Conservation (phyloP, 2,888 invertebrate genomes). For the Phragmatobia fuliginosa region DNA sequence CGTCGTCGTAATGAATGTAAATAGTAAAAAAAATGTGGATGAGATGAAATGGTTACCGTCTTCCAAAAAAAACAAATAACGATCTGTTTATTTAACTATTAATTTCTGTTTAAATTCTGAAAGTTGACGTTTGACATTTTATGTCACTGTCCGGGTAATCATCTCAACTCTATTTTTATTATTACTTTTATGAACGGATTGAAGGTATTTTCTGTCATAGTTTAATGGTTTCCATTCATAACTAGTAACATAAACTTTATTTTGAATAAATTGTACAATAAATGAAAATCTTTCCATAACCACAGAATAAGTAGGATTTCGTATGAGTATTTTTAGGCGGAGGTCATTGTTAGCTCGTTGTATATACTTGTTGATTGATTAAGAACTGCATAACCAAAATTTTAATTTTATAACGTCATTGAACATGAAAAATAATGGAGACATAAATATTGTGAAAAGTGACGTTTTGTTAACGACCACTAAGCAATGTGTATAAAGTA, state of each 20-base stretch:
- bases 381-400: constrained; percentile 59
- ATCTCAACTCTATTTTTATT: constrained; percentile 75
- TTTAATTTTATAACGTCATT: constrained; percentile 76
- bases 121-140: constrained; percentile 84
- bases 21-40: too few species aligned
- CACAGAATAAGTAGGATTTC: neutral
- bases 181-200: constrained; percentile 67
- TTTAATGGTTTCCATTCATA: neutral
- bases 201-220: constrained; percentile 35
- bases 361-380: constrained; percentile 32
- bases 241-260: neutral
- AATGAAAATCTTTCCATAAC: neutral
- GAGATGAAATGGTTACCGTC: too few species aligned
- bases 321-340: neutral
- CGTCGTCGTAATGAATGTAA: too few species aligned
- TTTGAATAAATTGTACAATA: neutral
- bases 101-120: constrained; percentile 79
- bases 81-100: too few species aligned
- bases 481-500: constrained; percentile 79
- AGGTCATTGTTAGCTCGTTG: neutral
- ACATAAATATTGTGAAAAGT: constrained; percentile 83
- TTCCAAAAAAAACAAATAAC: too few species aligned
- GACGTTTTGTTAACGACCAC: constrained; percentile 82
- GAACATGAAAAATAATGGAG: constrained; percentile 81
- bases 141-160: constrained; percentile 82